Base-by-base conservation (phyloP, 1,140 invertebrate species). In the Trachymyrmex septentrionalis region DNA sequence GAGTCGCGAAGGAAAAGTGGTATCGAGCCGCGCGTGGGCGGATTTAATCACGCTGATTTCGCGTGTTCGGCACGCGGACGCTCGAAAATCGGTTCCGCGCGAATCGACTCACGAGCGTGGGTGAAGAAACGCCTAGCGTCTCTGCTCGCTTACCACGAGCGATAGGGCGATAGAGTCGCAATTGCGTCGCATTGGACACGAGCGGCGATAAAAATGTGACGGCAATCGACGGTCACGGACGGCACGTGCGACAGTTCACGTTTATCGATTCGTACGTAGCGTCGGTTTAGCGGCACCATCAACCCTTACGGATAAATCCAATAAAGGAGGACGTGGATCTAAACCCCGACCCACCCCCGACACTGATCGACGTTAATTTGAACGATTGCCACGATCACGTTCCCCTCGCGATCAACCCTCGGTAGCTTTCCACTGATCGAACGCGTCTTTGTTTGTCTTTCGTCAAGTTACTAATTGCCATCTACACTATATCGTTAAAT, bases 221-320 rank as follows among this genome's bases (percentile, higher is more conserved):
- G 66, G n/a, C n/a, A 10, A 24, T 5, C 55, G 66, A 73, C 59
- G 80, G 80, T 84, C 80, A 84, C 55, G 69, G 80, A 84, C 69
- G 80, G 55, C 69, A 84, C 80, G 69, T 75, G 80, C 55, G 80
- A 73, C 55, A 48, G 72, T 75, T 84, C n/a, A 50, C 55, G 9
- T 50, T 84, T 84, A 84, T 84, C 69, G 80, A 84, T 84, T 84
- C 9, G 27, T 5, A 71, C n/a, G 66, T 71, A 34, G 16, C n/a
- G 66, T 71, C 34, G 16, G 48, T n/a, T 67, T 38, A 34, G 48
- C 48, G 19, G 50, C 14, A 6, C 7, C 24, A 5, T 81, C 50
- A 48, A 44, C 38, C 67, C 50, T 57, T 12, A 24, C 21, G 21
- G 3, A 61, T 61, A 61, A 61, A 82, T 73, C 53, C 80, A 73